Evolutionary conservation across 2,113 vertebrate genomes (phyloP).

Genomic region (Ictalurus furcatus): DNA sequence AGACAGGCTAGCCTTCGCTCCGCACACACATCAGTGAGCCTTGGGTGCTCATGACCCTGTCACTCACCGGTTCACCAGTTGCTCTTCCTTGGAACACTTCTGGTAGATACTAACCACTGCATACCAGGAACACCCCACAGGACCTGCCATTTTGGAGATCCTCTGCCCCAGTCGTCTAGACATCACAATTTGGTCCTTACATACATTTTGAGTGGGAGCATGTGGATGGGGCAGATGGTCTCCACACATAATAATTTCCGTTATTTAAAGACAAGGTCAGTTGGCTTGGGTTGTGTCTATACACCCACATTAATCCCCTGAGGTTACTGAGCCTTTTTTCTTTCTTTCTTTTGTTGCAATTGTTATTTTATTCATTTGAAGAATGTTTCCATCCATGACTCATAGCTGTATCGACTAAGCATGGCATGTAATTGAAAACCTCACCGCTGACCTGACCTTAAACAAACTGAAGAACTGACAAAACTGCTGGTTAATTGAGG

Average conservation of each 20-base stretch:
- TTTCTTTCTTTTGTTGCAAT: not conserved
- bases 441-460: constrained; percentile 13
- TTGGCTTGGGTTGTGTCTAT: not conserved
- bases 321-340: not conserved
- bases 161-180: no score
- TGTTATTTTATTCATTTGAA: not conserved
- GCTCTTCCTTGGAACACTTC: no score
- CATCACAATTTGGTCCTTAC: no score
- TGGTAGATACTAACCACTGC: no score
- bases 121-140: no score
- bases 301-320: not conserved
- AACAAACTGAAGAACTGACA: no score
- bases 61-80: no score
- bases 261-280: not conserved
- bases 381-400: not conserved
- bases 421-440: not conserved
- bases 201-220: not conserved
- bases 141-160: no score
- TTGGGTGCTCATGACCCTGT: no score
- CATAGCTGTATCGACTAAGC: not conserved
- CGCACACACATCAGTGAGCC: no score
- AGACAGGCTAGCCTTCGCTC: no score
- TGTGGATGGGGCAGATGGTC: not conserved
- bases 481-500: constrained; percentile 13
- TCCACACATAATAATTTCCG: not conserved